Conservation (phyloP, 2,797 vertebrate genomes). For the Microctenopoma steveboyesi region DNA sequence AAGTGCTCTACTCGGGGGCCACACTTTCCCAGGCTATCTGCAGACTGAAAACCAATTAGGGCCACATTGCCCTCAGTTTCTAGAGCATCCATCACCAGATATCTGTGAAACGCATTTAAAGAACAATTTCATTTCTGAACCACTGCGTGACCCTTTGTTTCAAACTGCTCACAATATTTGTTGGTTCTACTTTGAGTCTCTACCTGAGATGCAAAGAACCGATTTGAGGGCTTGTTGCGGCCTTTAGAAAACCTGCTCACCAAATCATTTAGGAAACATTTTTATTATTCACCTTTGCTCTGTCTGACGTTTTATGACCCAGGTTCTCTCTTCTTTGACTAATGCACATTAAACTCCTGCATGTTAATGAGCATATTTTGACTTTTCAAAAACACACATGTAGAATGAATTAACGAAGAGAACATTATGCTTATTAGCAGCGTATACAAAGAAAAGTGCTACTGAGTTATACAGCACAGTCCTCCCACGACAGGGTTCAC, state of each 20-base stretch:
- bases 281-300: background rate
- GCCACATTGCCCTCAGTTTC: conserved; percentile 4
- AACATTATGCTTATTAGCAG: background rate
- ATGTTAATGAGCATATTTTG: background rate
- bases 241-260: conserved; percentile 3
- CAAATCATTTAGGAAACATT: background rate
- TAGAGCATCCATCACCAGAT: conserved; percentile 21
- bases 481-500: too few relatives aligned
- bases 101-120: conserved; percentile 27
- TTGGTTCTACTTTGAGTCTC: conserved; percentile 5
- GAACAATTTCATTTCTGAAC: conserved; percentile 21
- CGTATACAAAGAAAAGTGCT: too few relatives aligned
- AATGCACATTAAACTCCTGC: background rate
- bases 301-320: background rate
- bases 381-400: background rate
- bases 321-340: background rate
- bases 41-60: conserved; percentile 21
- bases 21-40: conserved; percentile 10
- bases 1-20: background rate
- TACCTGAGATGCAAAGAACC: background rate
- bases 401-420: background rate
- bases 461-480: too few relatives aligned
- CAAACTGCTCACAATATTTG: conserved; percentile 3
- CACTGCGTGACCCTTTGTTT: conserved; percentile 22
- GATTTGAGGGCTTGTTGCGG: conserved; percentile 8